Conservation (phyloP, 2,113 vertebrate genomes). For the Prochilodus magdalenae region DNA sequence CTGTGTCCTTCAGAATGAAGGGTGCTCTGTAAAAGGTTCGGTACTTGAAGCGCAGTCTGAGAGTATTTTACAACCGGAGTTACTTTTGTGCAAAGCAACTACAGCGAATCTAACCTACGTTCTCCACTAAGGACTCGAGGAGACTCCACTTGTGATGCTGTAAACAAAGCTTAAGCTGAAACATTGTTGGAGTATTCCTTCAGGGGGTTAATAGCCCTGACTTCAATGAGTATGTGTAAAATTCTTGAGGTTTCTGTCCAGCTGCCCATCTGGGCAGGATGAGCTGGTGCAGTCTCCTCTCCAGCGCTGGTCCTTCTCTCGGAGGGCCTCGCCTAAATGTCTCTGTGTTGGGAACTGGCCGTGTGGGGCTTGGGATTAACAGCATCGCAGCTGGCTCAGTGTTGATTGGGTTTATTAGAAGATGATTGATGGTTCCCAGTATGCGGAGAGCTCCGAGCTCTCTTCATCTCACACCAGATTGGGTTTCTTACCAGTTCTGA, state of each 20-base stretch:
- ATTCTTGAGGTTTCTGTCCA: conserved; percentile 13
- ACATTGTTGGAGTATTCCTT: background rate
- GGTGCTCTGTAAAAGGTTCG: no score
- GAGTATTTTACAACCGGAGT: no score
- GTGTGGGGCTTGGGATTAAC: conserved; percentile 4
- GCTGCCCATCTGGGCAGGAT: background rate
- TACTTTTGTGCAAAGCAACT: no score
- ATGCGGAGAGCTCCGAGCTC: background rate
- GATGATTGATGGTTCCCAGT: conserved; percentile 36
- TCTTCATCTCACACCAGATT: conserved; percentile 28
- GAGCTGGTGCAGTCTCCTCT: background rate
- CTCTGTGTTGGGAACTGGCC: background rate
- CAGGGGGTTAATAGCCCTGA: background rate
- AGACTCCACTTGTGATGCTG: no score
- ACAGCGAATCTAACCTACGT: no score
- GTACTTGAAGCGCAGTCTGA: no score
- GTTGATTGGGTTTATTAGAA: conserved; percentile 42
- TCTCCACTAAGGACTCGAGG: no score
- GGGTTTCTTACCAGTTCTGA: conserved; percentile 13
- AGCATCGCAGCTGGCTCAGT: conserved; percentile 12
- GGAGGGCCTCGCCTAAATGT: background rate
- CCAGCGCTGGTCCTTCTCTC: background rate
- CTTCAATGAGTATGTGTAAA: background rate
- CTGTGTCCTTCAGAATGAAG: no score
- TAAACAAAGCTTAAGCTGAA: background rate